Percentiles rank a stretch among this genome's conserved stretches.
phyloP scores from a whole-genome alignment of 2,113 vertebrate genomes.

The Castor canadensis region DNA sequence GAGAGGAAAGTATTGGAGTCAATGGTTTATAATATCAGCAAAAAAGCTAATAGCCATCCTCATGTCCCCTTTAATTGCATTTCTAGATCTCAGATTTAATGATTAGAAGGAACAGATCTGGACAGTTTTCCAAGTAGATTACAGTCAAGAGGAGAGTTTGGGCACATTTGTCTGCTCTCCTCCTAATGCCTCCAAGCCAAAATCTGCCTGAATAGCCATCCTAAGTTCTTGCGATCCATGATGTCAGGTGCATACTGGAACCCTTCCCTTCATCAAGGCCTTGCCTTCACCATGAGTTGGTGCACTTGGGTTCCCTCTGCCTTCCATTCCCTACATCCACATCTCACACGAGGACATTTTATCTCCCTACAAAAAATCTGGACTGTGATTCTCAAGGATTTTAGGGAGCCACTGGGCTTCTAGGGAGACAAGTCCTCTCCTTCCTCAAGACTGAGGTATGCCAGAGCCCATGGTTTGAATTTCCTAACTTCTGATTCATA shows the following conservation, averaged over 20 bases:
- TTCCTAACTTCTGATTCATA: not conserved
- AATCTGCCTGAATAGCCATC: not conserved
- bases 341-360: not conserved
- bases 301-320: not conserved
- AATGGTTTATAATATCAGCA: not conserved
- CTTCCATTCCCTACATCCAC: not conserved
- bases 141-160: not conserved
- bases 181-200: not conserved
- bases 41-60: not conserved
- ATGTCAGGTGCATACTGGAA: not conserved
- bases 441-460: not conserved
- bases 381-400: not conserved
- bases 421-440: not conserved
- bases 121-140: not conserved
- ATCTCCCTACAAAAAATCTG: not conserved
- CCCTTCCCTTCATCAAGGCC: not conserved
- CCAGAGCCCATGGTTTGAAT: not conserved
- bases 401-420: not conserved
- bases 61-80: not conserved
- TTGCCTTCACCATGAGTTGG: not conserved
- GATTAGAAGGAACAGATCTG: not conserved
- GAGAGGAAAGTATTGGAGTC: not conserved
- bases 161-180: not conserved
- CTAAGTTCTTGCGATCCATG: not conserved
- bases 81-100: slow-evolving; percentile 9